phyloP scores from a whole-genome alignment of 1,140 invertebrate genomes.

The Globodera rostochiensis region DNA sequence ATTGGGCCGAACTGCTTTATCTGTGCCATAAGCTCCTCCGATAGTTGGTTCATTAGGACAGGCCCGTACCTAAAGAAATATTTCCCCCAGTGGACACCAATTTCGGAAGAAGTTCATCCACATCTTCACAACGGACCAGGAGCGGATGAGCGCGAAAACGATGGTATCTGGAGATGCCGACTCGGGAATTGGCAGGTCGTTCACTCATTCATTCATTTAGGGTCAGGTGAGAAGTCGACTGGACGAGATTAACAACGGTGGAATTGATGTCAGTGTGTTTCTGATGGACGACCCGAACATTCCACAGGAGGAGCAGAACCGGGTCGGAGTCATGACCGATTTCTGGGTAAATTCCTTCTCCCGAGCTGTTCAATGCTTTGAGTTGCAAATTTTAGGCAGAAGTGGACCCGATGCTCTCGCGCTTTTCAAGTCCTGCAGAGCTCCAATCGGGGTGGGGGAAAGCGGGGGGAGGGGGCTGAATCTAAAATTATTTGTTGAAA shows the following conservation, averaged over 20 bases:
- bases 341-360: not conserved
- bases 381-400: constrained; percentile 11
- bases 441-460: constrained; percentile 18
- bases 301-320: constrained; percentile 8
- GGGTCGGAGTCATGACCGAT: not conserved
- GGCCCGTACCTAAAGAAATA: not conserved
- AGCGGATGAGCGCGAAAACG: constrained; percentile 27
- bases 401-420: constrained; percentile 25
- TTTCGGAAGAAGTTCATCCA: constrained; percentile 31
- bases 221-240: constrained; percentile 27
- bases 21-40: constrained; percentile 35
- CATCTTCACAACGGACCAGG: constrained; percentile 32
- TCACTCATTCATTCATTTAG: constrained; percentile 21
- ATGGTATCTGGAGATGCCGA: constrained; percentile 6
- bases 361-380: not conserved
- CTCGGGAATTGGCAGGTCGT: too few relatives aligned
- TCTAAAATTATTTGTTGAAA: constrained; percentile 4
- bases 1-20: constrained; percentile 41
- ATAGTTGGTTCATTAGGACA: constrained; percentile 16
- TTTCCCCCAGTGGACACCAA: not conserved
- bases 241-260: constrained; percentile 27
- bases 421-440: constrained; percentile 20
- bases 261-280: constrained; percentile 32
- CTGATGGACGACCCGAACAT: constrained; percentile 29
- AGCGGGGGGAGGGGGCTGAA: not conserved